Evolutionary conservation across 1,140 invertebrate species (phyloP), one percentile per base, ranked within the genome.

Genomic region (Drosophila miranda): DNA sequence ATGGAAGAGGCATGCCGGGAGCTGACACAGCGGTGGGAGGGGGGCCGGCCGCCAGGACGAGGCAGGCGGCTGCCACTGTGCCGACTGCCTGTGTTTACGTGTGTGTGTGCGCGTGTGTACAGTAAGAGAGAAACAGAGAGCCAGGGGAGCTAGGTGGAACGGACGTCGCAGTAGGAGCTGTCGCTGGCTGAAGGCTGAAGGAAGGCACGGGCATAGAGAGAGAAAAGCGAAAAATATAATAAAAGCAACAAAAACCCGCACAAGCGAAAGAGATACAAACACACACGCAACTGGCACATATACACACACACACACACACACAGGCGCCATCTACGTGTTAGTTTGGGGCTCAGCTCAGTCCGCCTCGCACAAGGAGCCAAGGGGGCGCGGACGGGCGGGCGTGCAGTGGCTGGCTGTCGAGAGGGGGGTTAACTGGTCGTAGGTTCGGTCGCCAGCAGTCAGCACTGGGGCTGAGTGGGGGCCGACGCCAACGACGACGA

Each of bases 181-280:
- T 26, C 30, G 58, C 38, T 38, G 70, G 60, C 60, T 43, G 72
- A 61, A 43, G 54, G 54, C 63, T 21, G 51, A 43, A 30, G 59
- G 49, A 64, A 62, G 56, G 48, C 61, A 50, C 56, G 55, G 58
- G 45, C 58, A 61, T 62, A 78, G 68, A 76, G 60, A 86, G 76
- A 83, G 75, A 84, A 80, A 84, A 76, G 72, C 73, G 61, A 80
- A 86, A 86, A 86, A 86, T 86, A 81, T 77, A 86, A 82, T 72
- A 83, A 84, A 83, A 82, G 72, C 80, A 83, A 83, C 80, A 83
- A 84, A 83, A 82, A 83, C 79, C 68, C 81, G 77, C 80, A 86
- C 80, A 84, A 84, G 73, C 80, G 86, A 63, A 83, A 83, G 56
- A 82, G 71, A 84, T 79, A 84, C 76, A 83, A 56, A 43, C 66